Percentiles rank a stretch among this genome's conserved stretches.
These are phyloP conservation scores for Amphipyra tragopoginis DNA, from an alignment of 2,888 invertebrate species.

Conservation along the genomic window DNA sequence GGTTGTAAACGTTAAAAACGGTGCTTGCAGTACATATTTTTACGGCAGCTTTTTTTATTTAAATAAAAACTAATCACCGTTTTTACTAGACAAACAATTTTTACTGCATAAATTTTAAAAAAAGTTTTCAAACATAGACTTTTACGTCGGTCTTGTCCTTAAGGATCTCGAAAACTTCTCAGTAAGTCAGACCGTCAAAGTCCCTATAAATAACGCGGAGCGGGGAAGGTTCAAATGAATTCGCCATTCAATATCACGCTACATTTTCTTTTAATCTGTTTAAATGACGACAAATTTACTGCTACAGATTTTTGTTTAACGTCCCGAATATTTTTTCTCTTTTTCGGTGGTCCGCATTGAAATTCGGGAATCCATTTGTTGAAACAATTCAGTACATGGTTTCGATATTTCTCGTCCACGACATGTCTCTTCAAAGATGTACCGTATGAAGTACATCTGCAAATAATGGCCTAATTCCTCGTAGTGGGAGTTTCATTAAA, in stretches of 20 bases:
- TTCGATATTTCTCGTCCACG: background rate
- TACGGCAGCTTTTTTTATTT: no score
- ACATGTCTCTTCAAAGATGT: no score
- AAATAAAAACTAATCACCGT: no score
- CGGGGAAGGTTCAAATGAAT: constrained; percentile 79
- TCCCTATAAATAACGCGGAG: constrained; percentile 77
- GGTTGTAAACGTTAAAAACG: no score
- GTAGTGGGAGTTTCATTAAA: no score
- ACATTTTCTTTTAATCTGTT: constrained; percentile 87
- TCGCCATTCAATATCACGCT: constrained; percentile 86
- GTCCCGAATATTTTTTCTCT: constrained; percentile 67
- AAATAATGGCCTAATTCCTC: no score
- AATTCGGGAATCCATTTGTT: constrained; percentile 20
- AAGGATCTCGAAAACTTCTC: constrained; percentile 40
- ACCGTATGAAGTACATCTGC: no score
- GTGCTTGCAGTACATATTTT: no score
- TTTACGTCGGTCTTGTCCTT: no score
- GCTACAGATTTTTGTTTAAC: constrained; percentile 82
- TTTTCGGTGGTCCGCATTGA: constrained; percentile 60
- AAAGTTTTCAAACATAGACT: no score
- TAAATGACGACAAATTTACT: constrained; percentile 87
- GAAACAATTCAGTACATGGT: background rate
- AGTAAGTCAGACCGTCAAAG: constrained; percentile 73
- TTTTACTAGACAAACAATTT: no score
- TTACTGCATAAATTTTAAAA: no score